Conservation (phyloP, 1,140 invertebrate genomes). For the Anastrepha ludens region DNA sequence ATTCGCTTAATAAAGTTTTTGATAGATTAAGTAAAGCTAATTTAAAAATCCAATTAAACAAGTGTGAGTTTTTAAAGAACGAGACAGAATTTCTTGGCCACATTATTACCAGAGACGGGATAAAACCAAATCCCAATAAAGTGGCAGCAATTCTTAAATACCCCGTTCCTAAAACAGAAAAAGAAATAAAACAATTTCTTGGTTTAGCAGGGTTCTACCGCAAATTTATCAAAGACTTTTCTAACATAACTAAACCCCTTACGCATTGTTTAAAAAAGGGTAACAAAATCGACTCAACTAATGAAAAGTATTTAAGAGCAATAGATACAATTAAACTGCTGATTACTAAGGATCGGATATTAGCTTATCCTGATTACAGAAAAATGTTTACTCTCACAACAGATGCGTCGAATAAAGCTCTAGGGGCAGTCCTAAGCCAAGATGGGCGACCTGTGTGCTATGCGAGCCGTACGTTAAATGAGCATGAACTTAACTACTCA, state of each 20-base stretch:
- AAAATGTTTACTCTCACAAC: conserved; percentile 6
- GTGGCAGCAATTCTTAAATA: conserved; percentile 58
- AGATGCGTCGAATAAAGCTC: conserved; percentile 12
- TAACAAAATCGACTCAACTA: neutral
- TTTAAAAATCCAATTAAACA: conserved; percentile 14
- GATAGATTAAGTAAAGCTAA: neutral
- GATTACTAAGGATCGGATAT: conserved; percentile 19
- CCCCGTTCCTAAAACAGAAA: conserved; percentile 55
- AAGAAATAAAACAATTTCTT: conserved; percentile 58
- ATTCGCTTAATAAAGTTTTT: neutral
- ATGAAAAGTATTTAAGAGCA: neutral
- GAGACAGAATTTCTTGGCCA: conserved; percentile 58
- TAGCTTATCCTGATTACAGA: conserved; percentile 16
- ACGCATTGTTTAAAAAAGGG: neutral
- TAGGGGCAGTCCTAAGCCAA: conserved; percentile 44
- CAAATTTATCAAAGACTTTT: conserved; percentile 60
- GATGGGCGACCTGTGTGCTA: conserved; percentile 3
- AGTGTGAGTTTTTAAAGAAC: conserved; percentile 40
- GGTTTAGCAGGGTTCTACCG: conserved; percentile 57
- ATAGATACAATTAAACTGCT: neutral
- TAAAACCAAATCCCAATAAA: conserved; percentile 59
- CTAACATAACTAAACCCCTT: conserved; percentile 44
- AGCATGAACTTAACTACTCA: conserved; percentile 21
- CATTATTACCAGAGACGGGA: conserved; percentile 55
- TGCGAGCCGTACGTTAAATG: conserved; percentile 39